Evolutionary conservation across 2,113 vertebrate species (phyloP).

Genomic region (Lota lota): DNA sequence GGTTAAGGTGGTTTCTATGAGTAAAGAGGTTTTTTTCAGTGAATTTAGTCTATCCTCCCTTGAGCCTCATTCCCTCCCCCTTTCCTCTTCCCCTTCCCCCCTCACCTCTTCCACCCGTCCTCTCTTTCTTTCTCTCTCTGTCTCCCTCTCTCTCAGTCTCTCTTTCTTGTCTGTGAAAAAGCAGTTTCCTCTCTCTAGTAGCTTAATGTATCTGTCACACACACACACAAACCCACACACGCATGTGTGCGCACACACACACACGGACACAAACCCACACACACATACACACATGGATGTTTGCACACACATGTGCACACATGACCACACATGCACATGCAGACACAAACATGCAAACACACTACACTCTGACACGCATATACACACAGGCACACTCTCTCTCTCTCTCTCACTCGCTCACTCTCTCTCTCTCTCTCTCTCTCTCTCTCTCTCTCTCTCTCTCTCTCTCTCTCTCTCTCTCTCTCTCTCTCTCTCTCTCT

Average conservation of each 20-base stretch:
- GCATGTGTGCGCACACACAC: background rate
- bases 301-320: background rate
- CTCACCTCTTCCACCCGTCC: background rate
- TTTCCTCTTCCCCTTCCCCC: background rate
- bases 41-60: too few species aligned
- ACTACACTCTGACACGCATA: background rate
- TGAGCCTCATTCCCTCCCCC: background rate
- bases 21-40: too few species aligned
- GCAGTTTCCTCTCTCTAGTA: too few species aligned
- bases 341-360: slow-evolving; percentile 1
- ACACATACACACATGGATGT: background rate
- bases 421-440: background rate
- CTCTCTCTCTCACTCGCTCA: too few species aligned
- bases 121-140: slow-evolving; percentile 4
- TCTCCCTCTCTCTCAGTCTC: background rate
- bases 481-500: background rate
- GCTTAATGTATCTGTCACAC: too few species aligned
- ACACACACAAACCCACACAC: too few species aligned
- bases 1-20: too few species aligned
- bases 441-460: background rate
- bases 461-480: background rate
- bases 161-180: too few species aligned
- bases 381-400: background rate
- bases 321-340: background rate
- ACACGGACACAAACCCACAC: too few species aligned